Percentiles rank a stretch among this genome's conserved stretches.
These are phyloP conservation scores for Drosophila imparisetae DNA, from an alignment of 2,888 invertebrate species.

Conservation along the genomic window DNA sequence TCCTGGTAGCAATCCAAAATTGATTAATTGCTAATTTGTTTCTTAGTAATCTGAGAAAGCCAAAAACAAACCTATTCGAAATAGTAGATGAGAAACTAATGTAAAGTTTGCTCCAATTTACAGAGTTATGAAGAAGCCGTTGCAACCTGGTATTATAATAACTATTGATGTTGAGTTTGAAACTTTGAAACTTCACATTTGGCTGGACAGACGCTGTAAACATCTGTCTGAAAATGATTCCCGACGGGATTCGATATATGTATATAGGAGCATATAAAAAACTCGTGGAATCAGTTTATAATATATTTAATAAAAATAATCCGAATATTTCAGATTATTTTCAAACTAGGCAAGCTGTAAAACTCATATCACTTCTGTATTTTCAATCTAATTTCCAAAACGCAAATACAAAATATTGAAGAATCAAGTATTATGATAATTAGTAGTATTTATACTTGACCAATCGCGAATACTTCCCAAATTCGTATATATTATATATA, in stretches of 20 bases:
- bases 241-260: background rate
- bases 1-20: conserved; percentile 32
- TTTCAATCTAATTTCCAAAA: background rate
- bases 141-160: background rate
- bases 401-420: background rate
- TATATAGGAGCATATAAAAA: background rate
- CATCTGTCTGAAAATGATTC: background rate
- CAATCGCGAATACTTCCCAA: background rate
- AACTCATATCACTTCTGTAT: background rate
- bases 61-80: background rate
- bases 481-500: background rate
- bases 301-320: background rate
- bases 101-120: background rate
- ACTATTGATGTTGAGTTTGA: background rate
- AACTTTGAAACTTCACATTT: background rate
- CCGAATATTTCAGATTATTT: background rate
- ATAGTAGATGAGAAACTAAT: background rate
- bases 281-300: background rate
- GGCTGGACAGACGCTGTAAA: background rate
- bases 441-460: background rate
- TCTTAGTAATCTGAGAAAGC: conserved; percentile 13
- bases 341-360: background rate
- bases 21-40: conserved; percentile 78
- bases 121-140: background rate
- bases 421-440: background rate